Conservation (phyloP, 2,113 vertebrate species). For the Orientallactaga bullata region DNA sequence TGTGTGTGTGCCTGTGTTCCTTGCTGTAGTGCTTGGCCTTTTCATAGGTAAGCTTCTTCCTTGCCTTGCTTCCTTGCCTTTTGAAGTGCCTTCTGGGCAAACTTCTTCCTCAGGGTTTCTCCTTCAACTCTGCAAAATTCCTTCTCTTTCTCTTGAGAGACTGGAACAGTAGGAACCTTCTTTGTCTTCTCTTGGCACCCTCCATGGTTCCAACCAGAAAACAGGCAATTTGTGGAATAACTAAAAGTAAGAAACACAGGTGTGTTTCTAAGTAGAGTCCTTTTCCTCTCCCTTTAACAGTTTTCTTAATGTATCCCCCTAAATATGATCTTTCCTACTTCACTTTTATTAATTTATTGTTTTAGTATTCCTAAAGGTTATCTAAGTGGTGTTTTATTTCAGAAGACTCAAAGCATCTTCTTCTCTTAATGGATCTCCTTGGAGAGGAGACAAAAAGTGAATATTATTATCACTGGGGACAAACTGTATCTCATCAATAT, state of each 20-base stretch:
- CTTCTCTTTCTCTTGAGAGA: too few species aligned
- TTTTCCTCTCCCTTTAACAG: background rate
- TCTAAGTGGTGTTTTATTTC: constrained; percentile 36
- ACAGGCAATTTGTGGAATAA: background rate
- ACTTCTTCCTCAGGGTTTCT: too few species aligned
- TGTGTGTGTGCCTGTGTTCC: too few species aligned
- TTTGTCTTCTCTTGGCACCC: too few species aligned
- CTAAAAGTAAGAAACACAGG: background rate
- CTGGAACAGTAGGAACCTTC: too few species aligned
- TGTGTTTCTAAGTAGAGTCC: background rate
- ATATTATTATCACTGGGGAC: constrained; percentile 28
- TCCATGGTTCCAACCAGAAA: too few species aligned
- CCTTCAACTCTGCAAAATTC: too few species aligned
- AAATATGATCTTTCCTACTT: constrained; percentile 11
- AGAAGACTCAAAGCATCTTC: background rate
- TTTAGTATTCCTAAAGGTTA: constrained; percentile 23
- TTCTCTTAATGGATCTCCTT: constrained; percentile 48
- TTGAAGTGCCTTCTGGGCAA: too few species aligned
- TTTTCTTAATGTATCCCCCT: background rate
- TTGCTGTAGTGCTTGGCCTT: too few species aligned
- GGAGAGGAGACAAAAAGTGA: constrained; percentile 41
- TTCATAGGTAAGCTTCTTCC: too few species aligned
- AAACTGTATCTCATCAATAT: constrained; percentile 46
- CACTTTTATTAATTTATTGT: constrained; percentile 24
- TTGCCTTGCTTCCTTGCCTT: too few species aligned